These are phyloP conservation scores for Idaea biselata DNA, from an alignment of 2,888 invertebrate species.

Conservation along the genomic window DNA sequence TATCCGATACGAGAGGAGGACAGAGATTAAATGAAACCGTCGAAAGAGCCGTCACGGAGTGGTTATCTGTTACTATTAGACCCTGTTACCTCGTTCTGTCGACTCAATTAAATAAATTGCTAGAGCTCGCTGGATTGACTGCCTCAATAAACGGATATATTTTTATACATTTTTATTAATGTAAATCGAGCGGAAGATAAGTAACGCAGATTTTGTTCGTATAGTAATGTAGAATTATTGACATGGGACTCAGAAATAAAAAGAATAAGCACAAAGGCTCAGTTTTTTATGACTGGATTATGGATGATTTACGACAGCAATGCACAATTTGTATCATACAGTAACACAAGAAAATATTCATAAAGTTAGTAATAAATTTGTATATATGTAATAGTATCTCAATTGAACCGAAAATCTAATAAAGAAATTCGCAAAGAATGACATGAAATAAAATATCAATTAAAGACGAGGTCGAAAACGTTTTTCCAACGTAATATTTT, in stretches of 20 bases:
- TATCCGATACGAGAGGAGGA: conserved; percentile 20
- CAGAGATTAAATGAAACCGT: conserved; percentile 16
- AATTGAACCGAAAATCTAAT: not conserved
- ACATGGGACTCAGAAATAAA: not conserved
- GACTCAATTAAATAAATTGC: conserved; percentile 38
- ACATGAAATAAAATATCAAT: not conserved
- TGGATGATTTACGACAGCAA: conserved; percentile 1
- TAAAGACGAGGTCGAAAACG: not conserved
- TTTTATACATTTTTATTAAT: not conserved
- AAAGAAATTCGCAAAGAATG: not conserved
- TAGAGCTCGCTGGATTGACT: conserved; percentile 27
- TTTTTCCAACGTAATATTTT: not conserved
- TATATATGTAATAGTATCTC: not conserved
- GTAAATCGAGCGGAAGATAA: not conserved
- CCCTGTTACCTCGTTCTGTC: conserved; percentile 37
- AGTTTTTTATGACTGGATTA: conserved; percentile 1
- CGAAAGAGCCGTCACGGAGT: conserved; percentile 20
- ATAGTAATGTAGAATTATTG: not conserved
- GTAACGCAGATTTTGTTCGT: not conserved
- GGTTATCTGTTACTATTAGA: conserved; percentile 37
- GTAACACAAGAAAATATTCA: not conserved
- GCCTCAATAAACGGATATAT: conserved; percentile 17
- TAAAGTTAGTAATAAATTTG: not conserved
- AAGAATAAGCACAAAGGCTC: conserved; percentile 1
- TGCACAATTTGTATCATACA: conserved; percentile 1